Base-by-base conservation (phyloP, 2,797 vertebrate species). In the Pseudochirops corinnae region DNA sequence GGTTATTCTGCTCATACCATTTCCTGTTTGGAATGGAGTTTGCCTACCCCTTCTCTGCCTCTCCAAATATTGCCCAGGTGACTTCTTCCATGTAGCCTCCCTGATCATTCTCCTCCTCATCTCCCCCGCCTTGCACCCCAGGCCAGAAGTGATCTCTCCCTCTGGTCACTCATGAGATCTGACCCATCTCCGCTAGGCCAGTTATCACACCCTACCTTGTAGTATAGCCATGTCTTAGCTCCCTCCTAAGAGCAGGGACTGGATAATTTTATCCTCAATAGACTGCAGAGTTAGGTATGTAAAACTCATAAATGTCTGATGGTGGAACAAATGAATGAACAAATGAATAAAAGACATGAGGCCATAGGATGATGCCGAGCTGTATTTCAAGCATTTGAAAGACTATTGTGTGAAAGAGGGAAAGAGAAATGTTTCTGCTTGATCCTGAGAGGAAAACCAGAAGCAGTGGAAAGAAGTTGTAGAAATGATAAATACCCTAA, bases 31-130 rank as follows among this genome's bases (percentile, higher is more conserved):
- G 74, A 29, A 60, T 60, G 26, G 60, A 52, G 28, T 52, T 26
- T 28, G 10, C 33, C 21, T 0, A 5, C 31, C 26, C 55, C 21
- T 3, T 3, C 53, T 58, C 0, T 1, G 46, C 74, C 56, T 55
- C 58, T 3, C 1, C 18, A 53, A 26, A 87, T 39, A 4, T 90
- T 62, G n/a, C 9, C 28, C 74, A 26, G 21, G 74, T 0, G 1
- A 46, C 39, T 46, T 82, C 39, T 82, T 82, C 74, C 74, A 26
- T 46, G 21, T 46, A 21, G 39, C 74, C 21, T 82, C n/a, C n/a
- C 14, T 67, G 62, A 67, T 18, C 33, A 67, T 67, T 33, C 33
- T 67, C 62, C 31, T n/a, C 62, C 62, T n/a, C 14, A 16, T 33
- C n/a, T 5, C 67, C 62, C 11, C 29, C 60, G 13, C 62, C 11